Conservation (phyloP, 2,888 invertebrate genomes). For the Ochropleura plecta region DNA sequence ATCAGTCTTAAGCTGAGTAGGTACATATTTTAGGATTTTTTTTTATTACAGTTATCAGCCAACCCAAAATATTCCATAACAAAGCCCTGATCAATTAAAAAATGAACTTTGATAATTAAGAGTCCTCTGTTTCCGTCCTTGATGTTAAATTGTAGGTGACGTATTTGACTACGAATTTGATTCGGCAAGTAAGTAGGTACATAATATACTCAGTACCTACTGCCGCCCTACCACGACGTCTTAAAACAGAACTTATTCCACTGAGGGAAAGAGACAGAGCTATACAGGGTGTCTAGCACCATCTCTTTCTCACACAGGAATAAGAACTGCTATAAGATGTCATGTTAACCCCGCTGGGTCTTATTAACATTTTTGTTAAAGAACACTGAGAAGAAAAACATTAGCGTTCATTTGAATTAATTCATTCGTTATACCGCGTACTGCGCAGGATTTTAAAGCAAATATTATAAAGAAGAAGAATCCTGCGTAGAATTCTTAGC, state of each 20-base stretch:
- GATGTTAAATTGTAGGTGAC: slow-evolving; percentile 15
- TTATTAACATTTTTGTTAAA: slow-evolving; percentile 12
- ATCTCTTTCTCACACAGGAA: no score
- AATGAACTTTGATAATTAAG: background rate
- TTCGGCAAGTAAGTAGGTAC: background rate
- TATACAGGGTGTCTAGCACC: no score
- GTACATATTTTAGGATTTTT: background rate
- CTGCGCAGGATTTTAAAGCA: slow-evolving; percentile 35
- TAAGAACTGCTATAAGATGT: no score
- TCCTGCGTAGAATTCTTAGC: slow-evolving; percentile 29
- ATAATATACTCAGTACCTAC: background rate
- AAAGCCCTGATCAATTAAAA: background rate
- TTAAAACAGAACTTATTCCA: no score
- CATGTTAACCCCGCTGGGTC: no score
- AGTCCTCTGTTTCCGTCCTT: slow-evolving; percentile 22
- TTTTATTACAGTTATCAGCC: background rate
- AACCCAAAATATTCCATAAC: background rate
- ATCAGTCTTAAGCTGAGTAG: background rate
- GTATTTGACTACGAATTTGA: slow-evolving; percentile 24
- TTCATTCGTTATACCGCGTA: slow-evolving; percentile 12
- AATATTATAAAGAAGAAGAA: slow-evolving; percentile 9
- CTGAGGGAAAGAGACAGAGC: no score
- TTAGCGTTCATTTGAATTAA: slow-evolving; percentile 26
- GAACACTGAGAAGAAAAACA: slow-evolving; percentile 9
- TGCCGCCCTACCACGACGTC: no score